These are phyloP conservation scores for Galeruca laticollis DNA, from an alignment of 2,888 invertebrate species.

Conservation along the genomic window DNA sequence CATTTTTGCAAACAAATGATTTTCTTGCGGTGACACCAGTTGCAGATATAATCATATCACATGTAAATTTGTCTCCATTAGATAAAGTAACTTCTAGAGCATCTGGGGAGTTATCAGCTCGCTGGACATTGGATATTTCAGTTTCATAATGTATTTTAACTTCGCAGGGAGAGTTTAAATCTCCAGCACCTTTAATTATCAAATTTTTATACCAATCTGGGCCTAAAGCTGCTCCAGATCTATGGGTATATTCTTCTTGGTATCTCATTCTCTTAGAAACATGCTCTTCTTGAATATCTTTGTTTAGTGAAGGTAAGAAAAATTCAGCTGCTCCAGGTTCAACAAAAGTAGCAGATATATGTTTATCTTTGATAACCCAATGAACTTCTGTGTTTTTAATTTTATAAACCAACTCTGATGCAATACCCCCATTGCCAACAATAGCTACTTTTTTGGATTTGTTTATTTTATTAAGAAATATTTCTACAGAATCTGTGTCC, in stretches of 20 bases:
- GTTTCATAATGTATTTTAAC: constrained; percentile 74
- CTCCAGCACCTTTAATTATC: constrained; percentile 69
- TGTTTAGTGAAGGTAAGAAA: constrained; percentile 74
- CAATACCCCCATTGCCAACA: constrained; percentile 98
- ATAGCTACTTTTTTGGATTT: constrained; percentile 81
- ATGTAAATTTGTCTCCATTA: constrained; percentile 78
- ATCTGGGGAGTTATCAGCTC: constrained; percentile 68
- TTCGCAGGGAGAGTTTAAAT: constrained; percentile 61
- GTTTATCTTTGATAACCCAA: constrained; percentile 94
- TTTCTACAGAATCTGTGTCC: constrained; percentile 92
- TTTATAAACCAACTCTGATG: constrained; percentile 95
- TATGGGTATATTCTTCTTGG: constrained; percentile 70
- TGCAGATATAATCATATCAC: constrained; percentile 95
- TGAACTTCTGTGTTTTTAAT: constrained; percentile 85
- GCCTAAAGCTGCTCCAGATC: constrained; percentile 91
- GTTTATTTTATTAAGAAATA: constrained; percentile 79
- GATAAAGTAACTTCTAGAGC: constrained; percentile 80
- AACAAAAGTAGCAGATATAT: constrained; percentile 93
- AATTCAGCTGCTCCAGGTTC: constrained; percentile 97
- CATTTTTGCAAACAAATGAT: constrained; percentile 70
- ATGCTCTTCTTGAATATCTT: constrained; percentile 44
- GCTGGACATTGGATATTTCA: constrained; percentile 69
- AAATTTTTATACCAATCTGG: constrained; percentile 93
- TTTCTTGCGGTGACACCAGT: constrained; percentile 88
- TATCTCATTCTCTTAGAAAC: constrained; percentile 75